A percentile compares a stretch with the other conserved stretches of the same genome.
phyloP scores from a whole-genome alignment of 2,888 invertebrate species.

The Heteromyza rotundicornis region DNA sequence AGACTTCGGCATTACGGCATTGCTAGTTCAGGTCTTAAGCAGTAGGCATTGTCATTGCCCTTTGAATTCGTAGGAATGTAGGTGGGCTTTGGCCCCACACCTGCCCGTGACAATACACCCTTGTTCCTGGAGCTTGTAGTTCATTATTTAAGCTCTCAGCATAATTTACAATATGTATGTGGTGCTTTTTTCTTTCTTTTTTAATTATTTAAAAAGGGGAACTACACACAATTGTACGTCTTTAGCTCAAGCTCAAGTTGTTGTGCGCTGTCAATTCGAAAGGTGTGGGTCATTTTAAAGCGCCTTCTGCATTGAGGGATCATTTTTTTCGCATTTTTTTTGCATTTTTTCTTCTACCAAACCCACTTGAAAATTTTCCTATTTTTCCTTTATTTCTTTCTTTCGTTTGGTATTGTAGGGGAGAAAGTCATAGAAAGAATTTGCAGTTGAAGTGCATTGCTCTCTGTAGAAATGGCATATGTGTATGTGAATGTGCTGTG shows the following conservation, averaged over 20 bases:
- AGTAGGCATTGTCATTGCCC: constrained; percentile 11
- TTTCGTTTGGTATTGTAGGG: not conserved
- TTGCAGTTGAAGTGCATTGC: constrained; percentile 27
- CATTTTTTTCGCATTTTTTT: constrained; percentile 40
- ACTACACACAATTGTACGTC: constrained; percentile 23
- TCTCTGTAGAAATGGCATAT: not conserved
- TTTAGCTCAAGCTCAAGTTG: not conserved
- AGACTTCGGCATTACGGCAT: too few species aligned
- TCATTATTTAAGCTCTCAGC: constrained; percentile 19
- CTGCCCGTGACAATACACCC: not conserved
- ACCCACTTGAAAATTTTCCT: not conserved
- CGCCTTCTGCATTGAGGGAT: constrained; percentile 45
- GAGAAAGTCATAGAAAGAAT: constrained; percentile 1
- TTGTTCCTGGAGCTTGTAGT: too few species aligned
- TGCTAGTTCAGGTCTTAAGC: too few species aligned
- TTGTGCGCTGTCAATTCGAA: not conserved
- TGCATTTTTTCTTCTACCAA: too few species aligned
- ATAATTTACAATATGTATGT: constrained; percentile 11
- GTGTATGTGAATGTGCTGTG: constrained; percentile 5
- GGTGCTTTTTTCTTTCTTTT: constrained; percentile 10
- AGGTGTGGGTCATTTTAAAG: constrained; percentile 41
- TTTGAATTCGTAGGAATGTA: not conserved
- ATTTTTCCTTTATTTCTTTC: too few species aligned
- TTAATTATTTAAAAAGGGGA: constrained; percentile 26
- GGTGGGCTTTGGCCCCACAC: too few species aligned